phyloP scores from a whole-genome alignment of 2,797 vertebrate genomes.

The Momotus momota region DNA sequence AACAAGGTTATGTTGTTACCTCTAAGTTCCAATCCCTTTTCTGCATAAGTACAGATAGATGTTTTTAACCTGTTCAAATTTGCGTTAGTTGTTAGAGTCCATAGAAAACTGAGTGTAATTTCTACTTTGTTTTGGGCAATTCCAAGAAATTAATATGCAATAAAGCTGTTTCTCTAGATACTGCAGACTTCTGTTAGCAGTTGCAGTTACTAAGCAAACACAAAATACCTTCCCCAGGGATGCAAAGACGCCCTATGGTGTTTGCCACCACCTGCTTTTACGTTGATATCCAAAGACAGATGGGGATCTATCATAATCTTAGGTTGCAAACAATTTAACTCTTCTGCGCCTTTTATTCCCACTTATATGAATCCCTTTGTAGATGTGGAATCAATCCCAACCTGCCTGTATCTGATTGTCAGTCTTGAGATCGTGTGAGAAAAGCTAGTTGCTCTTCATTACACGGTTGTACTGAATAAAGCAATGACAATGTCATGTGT shows the following conservation, averaged over 20 bases:
- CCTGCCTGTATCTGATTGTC: neutral
- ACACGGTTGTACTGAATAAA: neutral
- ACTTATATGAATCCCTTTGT: neutral
- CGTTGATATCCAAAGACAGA: neutral
- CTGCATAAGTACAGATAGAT: neutral
- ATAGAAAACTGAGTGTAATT: neutral
- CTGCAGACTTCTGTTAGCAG: neutral
- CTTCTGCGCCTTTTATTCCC: neutral
- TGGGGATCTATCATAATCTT: neutral
- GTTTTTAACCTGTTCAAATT: neutral
- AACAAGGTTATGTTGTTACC: neutral
- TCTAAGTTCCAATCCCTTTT: neutral
- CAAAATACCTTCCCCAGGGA: neutral
- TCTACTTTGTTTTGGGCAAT: neutral
- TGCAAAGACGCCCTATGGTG: neutral
- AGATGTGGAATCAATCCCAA: neutral
- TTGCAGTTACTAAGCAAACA: neutral
- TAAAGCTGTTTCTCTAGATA: slow-evolving; percentile 4
- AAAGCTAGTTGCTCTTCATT: neutral
- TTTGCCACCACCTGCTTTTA: neutral
- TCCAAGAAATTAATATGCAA: neutral
- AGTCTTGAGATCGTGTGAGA: fast-evolving
- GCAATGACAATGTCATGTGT: neutral
- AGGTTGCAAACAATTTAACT: neutral
- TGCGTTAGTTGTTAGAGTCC: neutral